Percentiles rank a stretch among this genome's conserved stretches.
Evolutionary conservation across 2,888 invertebrate genomes (phyloP).

Genomic region (Elegia similella): DNA sequence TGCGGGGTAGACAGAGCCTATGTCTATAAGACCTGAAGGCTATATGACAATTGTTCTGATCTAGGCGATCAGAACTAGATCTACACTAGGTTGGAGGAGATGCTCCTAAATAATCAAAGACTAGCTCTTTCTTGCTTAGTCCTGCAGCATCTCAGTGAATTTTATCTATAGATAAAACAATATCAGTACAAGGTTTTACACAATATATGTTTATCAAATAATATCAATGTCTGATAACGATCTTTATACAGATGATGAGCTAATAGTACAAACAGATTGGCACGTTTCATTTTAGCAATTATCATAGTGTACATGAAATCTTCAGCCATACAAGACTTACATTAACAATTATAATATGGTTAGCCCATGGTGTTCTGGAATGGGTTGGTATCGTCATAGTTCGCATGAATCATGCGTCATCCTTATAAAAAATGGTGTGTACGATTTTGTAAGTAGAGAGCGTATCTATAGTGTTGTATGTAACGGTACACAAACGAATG

Average conservation of each 20-base stretch:
- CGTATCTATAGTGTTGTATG: constrained; percentile 39
- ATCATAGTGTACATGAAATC: neutral
- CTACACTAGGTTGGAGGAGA: too few species aligned
- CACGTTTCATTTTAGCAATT: neutral
- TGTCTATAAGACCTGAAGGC: too few species aligned
- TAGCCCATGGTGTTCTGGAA: constrained; percentile 34
- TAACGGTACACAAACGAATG: constrained; percentile 59
- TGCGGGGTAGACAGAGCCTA: too few species aligned
- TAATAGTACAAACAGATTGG: neutral
- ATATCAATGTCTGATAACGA: neutral
- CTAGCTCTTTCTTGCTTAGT: too few species aligned
- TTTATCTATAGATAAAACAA: neutral
- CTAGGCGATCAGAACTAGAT: too few species aligned
- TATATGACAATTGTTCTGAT: too few species aligned
- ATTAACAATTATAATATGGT: constrained; percentile 30
- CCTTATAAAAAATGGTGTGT: constrained; percentile 47
- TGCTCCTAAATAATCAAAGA: too few species aligned
- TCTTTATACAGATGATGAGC: neutral
- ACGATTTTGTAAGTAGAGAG: constrained; percentile 39
- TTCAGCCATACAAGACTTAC: neutral
- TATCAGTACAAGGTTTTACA: neutral
- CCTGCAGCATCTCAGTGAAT: too few species aligned
- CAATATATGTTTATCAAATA: neutral
- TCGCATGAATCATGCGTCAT: constrained; percentile 53
- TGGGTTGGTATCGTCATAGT: neutral